Base-by-base conservation (phyloP, 2,888 invertebrate species). In the Ditula angustiorana region DNA sequence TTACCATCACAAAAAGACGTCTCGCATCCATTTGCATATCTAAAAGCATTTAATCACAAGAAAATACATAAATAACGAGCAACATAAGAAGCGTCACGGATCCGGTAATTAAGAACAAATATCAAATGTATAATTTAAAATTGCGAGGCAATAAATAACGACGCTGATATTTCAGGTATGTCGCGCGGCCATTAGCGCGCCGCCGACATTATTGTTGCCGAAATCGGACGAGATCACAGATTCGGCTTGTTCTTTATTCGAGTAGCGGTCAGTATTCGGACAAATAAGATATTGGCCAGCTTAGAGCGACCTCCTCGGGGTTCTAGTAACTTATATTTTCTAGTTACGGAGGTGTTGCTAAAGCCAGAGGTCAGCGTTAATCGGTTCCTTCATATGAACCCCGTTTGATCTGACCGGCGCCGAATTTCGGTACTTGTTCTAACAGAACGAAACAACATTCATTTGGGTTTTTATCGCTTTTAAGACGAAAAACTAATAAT, bases 391-490 rank as follows among this genome's bases (percentile, higher is more conserved):
- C 19, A 2, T 19, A 41, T 19, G 19, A 41, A 8, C 33, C 56
- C 69, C 80, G 77, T 88, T 89, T 90, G 89, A 89, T 83, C 84
- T 83, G 75, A 73, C 85, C 87, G 85, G 78, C 81, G 33, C n/a
- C 33, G 11, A 21, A n/a, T 23, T 13, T 8, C 41, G 16, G 11
- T 23, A 77, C 74, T 80, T 76, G 79, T 76, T 78, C 80, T 70
- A 19, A 13, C 79, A 76, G 76, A 80, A 82, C 80, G 82, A 80
- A 84, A 80, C 83, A 81, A 80, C 85, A 88, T 85, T 86, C 83
- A 89, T 90, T 89, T 80, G 87, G 90, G 91, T 91, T 76, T 86
- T 87, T 90, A 90, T 90, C 90, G 86, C 74, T 82, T 82, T 88
- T 88, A 81, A 85, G 81, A 79, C 78, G 88, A 88, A 89, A 86